These are phyloP conservation scores for Pomatostomus ruficeps DNA, from an alignment of 2,113 vertebrate species.

Conservation along the genomic window DNA sequence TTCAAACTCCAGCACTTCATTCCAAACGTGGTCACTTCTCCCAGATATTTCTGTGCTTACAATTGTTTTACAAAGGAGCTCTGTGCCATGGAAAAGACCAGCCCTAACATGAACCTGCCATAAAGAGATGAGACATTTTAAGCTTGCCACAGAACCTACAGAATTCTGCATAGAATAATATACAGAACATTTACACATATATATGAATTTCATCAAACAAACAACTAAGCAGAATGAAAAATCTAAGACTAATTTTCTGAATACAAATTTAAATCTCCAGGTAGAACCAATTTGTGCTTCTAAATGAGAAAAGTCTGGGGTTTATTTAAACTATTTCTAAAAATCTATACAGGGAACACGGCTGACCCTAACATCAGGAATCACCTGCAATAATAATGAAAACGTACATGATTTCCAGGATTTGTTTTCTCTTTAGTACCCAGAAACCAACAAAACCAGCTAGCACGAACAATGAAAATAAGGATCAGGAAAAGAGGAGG, in stretches of 20 bases:
- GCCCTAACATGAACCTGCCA: constrained; percentile 92
- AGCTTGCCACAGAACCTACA: neutral
- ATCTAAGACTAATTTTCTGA: neutral
- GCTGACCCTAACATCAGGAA: neutral
- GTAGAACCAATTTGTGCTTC: neutral
- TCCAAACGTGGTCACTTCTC: constrained; percentile 89
- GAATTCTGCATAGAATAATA: neutral
- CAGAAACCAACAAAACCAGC: neutral
- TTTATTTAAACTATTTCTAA: neutral
- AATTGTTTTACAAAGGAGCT: constrained; percentile 89
- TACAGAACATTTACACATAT: neutral
- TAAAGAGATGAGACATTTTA: neutral
- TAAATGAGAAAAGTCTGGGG: accelerated
- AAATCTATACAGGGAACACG: neutral
- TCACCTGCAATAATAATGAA: neutral
- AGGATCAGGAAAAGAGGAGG: neutral
- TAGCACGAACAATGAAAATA: neutral
- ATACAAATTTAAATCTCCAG: neutral
- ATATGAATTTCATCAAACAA: neutral
- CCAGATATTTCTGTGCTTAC: constrained; percentile 90
- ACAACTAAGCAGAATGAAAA: neutral
- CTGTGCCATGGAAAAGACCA: constrained; percentile 95
- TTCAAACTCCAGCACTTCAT: constrained; percentile 89
- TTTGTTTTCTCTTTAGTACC: neutral
- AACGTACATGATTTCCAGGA: neutral